These are phyloP conservation scores for Zaprionus africanus DNA, from an alignment of 1,140 invertebrate species.

Conservation along the genomic window DNA sequence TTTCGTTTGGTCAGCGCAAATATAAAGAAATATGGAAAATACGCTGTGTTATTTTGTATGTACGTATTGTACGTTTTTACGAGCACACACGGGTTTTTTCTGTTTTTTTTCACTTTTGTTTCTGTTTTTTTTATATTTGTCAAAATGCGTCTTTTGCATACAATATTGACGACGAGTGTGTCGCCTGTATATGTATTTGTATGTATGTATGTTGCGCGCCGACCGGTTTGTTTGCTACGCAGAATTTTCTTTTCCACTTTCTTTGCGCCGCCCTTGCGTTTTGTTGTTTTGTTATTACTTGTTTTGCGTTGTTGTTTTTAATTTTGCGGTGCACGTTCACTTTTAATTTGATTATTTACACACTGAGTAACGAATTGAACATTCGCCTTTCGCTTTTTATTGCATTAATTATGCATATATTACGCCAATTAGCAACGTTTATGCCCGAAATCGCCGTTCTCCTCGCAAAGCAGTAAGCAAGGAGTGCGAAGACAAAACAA, in stretches of 20 bases:
- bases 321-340: constrained; percentile 23
- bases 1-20: constrained; percentile 54
- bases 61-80: constrained; percentile 38
- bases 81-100: constrained; percentile 8
- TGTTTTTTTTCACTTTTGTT: not conserved
- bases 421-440: constrained; percentile 52
- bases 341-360: constrained; percentile 52
- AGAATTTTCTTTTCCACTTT: constrained; percentile 67
- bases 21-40: constrained; percentile 40
- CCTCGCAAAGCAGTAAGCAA: constrained; percentile 48
- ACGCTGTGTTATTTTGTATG: constrained; percentile 34
- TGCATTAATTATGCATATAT: constrained; percentile 57
- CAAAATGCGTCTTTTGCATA: constrained; percentile 68
- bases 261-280: constrained; percentile 40
- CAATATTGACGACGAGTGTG: constrained; percentile 42
- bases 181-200: constrained; percentile 49
- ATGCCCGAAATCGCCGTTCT: constrained; percentile 47
- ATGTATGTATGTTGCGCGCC: constrained; percentile 61
- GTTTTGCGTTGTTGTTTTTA: constrained; percentile 17
- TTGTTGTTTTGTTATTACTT: constrained; percentile 36
- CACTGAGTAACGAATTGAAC: constrained; percentile 24
- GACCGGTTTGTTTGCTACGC: constrained; percentile 78
- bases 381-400: constrained; percentile 57
- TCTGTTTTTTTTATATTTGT: constrained; percentile 5
- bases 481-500: constrained; percentile 54